A percentile compares a stretch with the other conserved stretches of the same genome.
phyloP scores from a whole-genome alignment of 2,113 vertebrate species.

The Pteruthius melanotis region DNA sequence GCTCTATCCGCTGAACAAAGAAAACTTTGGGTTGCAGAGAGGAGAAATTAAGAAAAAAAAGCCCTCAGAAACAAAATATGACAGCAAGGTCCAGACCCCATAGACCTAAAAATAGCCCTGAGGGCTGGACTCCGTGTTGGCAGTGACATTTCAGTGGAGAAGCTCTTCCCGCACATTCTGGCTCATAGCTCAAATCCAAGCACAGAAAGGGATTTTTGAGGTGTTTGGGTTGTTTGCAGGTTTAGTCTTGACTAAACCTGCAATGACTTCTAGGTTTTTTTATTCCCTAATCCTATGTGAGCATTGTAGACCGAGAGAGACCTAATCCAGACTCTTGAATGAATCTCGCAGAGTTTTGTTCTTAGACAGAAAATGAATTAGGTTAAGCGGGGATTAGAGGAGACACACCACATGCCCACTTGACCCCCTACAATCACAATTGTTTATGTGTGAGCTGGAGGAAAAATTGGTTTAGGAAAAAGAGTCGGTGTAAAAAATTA shows the following conservation, averaged over 20 bases:
- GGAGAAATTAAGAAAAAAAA: neutral
- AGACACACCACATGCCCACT: neutral
- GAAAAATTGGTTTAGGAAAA: neutral
- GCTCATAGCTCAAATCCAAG: neutral
- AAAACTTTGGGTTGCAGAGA: neutral
- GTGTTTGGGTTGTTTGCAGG: neutral
- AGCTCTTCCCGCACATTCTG: neutral
- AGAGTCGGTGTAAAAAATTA: neutral
- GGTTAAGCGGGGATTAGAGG: conserved; percentile 40
- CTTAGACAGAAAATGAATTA: conserved; percentile 53
- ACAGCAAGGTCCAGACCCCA: neutral
- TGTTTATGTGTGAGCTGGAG: neutral
- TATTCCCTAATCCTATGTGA: neutral
- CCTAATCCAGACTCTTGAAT: conserved; percentile 30
- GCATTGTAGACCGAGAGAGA: neutral
- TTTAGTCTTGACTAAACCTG: too few relatives aligned
- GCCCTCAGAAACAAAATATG: neutral
- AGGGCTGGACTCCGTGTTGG: neutral
- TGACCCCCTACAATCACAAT: neutral
- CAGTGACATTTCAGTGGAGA: neutral
- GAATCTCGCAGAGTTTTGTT: conserved; percentile 30
- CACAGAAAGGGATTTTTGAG: neutral
- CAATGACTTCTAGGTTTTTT: neutral
- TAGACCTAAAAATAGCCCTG: neutral
- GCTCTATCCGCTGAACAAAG: fast-evolving